Percentiles rank a stretch among this genome's conserved stretches.
Conservation (phyloP, 2,888 invertebrate genomes). For the Junonia oenone region DNA sequence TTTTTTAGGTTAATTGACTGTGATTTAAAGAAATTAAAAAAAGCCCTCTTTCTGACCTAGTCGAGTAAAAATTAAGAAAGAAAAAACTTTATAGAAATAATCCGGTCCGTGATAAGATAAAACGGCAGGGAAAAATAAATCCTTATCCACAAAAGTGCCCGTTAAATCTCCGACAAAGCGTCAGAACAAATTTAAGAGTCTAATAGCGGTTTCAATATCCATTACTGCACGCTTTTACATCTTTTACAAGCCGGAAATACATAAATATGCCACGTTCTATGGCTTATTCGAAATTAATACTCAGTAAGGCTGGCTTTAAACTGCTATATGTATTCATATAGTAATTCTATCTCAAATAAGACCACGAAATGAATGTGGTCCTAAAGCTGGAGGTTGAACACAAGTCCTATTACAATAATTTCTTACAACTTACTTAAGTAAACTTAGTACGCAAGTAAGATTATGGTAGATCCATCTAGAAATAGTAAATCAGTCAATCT, state of each 20-base stretch:
- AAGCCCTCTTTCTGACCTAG: too few relatives aligned
- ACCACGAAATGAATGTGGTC: too few relatives aligned
- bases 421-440: too few relatives aligned
- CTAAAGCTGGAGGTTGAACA: too few relatives aligned
- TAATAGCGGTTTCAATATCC: constrained; percentile 5
- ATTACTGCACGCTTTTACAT: neutral
- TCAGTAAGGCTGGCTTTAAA: neutral
- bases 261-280: constrained; percentile 12
- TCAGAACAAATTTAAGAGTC: neutral
- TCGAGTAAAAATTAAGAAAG: too few relatives aligned
- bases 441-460: too few relatives aligned
- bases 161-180: neutral
- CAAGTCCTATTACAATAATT: too few relatives aligned
- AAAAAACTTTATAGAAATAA: neutral
- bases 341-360: too few relatives aligned
- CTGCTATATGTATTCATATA: neutral
- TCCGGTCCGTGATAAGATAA: neutral
- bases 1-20: too few relatives aligned
- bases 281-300: neutral
- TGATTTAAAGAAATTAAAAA: too few relatives aligned
- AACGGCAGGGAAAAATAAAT: neutral
- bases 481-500: too few relatives aligned
- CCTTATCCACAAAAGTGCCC: neutral
- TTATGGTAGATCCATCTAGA: too few relatives aligned
- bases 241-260: neutral